These are phyloP conservation scores for Phania funesta DNA, from an alignment of 2,888 invertebrate species.

Conservation along the genomic window DNA sequence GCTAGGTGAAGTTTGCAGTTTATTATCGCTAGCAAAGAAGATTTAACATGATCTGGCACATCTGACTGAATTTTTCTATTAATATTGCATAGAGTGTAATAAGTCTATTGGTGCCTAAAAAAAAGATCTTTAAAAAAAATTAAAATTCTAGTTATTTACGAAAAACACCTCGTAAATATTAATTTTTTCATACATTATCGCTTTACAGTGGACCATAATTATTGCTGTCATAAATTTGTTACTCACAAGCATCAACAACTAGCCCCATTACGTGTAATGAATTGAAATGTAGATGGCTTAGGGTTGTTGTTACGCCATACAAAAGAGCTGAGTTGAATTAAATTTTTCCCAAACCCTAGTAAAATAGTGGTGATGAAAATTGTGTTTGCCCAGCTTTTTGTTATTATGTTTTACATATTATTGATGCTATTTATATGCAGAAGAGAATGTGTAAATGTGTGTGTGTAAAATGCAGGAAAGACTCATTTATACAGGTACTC, in stretches of 20 bases:
- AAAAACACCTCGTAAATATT: no score
- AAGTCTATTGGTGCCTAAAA: no score
- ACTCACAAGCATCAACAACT: no score
- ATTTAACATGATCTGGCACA: no score
- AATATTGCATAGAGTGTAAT: no score
- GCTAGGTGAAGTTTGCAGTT: no score
- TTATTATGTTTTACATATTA: slow-evolving; percentile 34
- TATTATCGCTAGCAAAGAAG: no score
- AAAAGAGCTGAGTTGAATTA: not conserved
- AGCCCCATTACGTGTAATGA: slow-evolving; percentile 21
- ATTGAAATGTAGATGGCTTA: no score
- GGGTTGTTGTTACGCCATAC: slow-evolving; percentile 1
- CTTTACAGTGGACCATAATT: slow-evolving; percentile 44
- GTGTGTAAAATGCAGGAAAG: not conserved
- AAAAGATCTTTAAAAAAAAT: no score
- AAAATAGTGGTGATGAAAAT: not conserved
- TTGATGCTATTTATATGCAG: not conserved
- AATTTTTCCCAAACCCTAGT: not conserved
- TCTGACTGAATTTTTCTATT: no score
- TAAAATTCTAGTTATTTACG: no score
- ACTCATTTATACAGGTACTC: slow-evolving; percentile 3
- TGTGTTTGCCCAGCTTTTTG: slow-evolving; percentile 11
- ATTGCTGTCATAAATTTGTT: slow-evolving; percentile 32
- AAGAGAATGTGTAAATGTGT: not conserved
- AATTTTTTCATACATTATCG: slow-evolving; percentile 50